Evolutionary conservation across 2,888 invertebrate species (phyloP).

Genomic region (Spatulosminthurus flaviceps): DNA sequence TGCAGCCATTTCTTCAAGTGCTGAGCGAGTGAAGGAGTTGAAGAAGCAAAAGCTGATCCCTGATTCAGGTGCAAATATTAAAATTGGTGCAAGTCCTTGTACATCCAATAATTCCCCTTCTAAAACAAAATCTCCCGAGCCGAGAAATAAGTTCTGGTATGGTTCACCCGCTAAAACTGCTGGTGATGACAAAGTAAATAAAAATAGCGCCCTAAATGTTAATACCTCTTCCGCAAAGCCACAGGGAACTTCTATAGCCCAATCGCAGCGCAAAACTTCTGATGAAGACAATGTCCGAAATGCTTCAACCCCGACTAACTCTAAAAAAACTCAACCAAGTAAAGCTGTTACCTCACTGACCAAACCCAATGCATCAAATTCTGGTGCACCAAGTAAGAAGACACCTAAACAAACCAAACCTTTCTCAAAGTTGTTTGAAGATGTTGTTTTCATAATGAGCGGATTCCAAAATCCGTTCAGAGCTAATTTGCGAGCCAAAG

Average conservation of each 20-base stretch:
- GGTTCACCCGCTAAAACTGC: conserved; percentile 24
- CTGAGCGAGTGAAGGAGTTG: conserved; percentile 53
- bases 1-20: conserved; percentile 55
- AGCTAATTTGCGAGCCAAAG: conserved; percentile 74
- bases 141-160: conserved; percentile 39
- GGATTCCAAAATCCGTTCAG: conserved; percentile 87
- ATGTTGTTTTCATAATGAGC: conserved; percentile 82
- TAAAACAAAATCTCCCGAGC: conserved; percentile 13
- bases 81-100: neutral
- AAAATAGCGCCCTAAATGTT: neutral
- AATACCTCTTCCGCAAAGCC: neutral
- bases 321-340: neutral
- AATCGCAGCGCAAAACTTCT: neutral
- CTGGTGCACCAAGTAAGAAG: conserved; percentile 36
- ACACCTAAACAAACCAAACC: conserved; percentile 66
- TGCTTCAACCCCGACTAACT: neutral
- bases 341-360: conserved; percentile 20
- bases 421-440: conserved; percentile 73
- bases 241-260: too few relatives aligned
- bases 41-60: conserved; percentile 39
- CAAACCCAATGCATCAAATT: conserved; percentile 23
- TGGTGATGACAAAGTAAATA: neutral
- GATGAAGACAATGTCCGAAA: too few relatives aligned
- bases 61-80: neutral
- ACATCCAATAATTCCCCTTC: neutral